A percentile compares a stretch with the other conserved stretches of the same genome.
phyloP scores from a whole-genome alignment of 2,888 invertebrate species.

The Parnassius apollo region DNA sequence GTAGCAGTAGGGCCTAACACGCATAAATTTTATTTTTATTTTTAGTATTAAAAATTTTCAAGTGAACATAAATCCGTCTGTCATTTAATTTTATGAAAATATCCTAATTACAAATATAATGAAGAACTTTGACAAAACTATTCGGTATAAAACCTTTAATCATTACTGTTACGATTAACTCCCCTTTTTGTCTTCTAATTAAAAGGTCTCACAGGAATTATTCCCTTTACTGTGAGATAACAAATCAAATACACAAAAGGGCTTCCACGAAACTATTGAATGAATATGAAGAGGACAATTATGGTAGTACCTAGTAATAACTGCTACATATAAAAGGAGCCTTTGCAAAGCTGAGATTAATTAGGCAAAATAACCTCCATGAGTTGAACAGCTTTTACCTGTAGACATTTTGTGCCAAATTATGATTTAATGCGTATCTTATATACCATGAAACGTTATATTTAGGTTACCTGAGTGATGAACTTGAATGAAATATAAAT shows the following conservation, averaged over 20 bases:
- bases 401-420: no score
- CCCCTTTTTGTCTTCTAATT: constrained; percentile 22
- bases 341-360: constrained; percentile 46
- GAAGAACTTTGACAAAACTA: not conserved
- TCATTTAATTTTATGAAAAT: no score
- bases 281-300: constrained; percentile 24
- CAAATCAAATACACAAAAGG: constrained; percentile 43
- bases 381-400: not conserved
- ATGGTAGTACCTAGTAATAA: constrained; percentile 11
- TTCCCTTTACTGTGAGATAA: constrained; percentile 33
- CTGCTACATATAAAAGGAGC: constrained; percentile 34
- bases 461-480: no score
- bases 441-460: no score
- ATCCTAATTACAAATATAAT: not conserved
- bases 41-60: no score
- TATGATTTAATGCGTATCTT: no score
- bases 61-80: no score
- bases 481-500: no score
- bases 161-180: constrained; percentile 7
- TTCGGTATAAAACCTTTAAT: constrained; percentile 9
- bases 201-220: constrained; percentile 29
- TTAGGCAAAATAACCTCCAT: constrained; percentile 39
- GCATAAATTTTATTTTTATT: no score
- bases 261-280: constrained; percentile 40
- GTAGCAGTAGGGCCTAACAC: no score